Conservation (phyloP, 2,797 vertebrate genomes). For the Ctenochaetus hawaiiensis region DNA sequence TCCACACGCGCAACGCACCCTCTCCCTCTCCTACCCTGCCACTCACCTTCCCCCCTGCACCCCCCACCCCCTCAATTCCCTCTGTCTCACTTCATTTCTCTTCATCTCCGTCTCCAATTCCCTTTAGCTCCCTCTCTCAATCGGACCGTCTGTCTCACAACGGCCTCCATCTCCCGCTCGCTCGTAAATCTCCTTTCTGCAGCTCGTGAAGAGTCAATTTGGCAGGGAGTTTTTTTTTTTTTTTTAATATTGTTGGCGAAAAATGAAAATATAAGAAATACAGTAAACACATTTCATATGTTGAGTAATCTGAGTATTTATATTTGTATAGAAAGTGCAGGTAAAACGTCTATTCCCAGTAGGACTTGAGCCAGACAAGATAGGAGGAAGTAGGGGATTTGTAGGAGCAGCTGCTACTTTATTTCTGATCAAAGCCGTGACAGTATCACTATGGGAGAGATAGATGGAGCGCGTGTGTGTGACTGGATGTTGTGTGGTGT, state of each 20-base stretch:
- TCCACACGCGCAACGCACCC: neutral
- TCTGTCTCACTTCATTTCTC: conserved; percentile 84
- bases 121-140: conserved; percentile 74
- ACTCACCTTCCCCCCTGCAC: conserved; percentile 10
- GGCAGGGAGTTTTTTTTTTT: conserved; percentile 37
- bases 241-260: conserved; percentile 49
- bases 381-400: conserved; percentile 69
- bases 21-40: conserved; percentile 29
- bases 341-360: conserved; percentile 53
- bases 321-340: conserved; percentile 48
- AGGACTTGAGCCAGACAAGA: conserved; percentile 55
- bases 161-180: conserved; percentile 44
- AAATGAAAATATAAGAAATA: conserved; percentile 46
- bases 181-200: conserved; percentile 61
- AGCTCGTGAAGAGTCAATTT: conserved; percentile 69
- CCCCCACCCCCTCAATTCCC: conserved; percentile 46
- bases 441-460: conserved; percentile 65
- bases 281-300: conserved; percentile 41
- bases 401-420: conserved; percentile 77
- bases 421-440: conserved; percentile 83
- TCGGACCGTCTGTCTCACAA: conserved; percentile 73
- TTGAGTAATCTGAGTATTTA: conserved; percentile 28
- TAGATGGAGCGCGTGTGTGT: conserved; percentile 14
- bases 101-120: conserved; percentile 83
- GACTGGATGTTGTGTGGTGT: neutral